phyloP scores from a whole-genome alignment of 2,888 invertebrate genomes.

The Nemapogon koenigi region DNA sequence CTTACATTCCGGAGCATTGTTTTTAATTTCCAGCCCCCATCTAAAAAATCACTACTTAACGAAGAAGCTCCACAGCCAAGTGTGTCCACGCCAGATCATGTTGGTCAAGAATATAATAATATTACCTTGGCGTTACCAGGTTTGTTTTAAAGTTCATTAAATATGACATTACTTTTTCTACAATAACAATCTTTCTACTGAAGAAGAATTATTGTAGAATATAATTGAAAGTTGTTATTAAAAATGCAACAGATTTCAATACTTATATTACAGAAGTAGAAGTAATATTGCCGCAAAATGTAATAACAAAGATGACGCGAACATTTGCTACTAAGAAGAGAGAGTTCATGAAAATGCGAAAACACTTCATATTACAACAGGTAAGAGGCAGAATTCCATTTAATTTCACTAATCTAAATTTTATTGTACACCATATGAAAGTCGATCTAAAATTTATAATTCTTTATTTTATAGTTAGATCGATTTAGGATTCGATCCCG shows the following conservation, averaged over 20 bases:
- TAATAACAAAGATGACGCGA: slow-evolving; percentile 33
- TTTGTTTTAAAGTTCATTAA: too few species aligned
- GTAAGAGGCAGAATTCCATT: too few species aligned
- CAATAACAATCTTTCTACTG: too few species aligned
- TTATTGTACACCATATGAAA: neutral
- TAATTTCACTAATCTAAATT: neutral
- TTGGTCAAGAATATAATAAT: too few species aligned
- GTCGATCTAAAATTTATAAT: neutral
- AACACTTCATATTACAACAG: slow-evolving; percentile 34
- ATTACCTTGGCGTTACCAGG: too few species aligned
- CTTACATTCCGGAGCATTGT: too few species aligned
- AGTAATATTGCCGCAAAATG: slow-evolving; percentile 27
- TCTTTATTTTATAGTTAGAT: neutral
- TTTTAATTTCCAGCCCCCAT: too few species aligned
- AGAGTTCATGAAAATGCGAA: slow-evolving; percentile 40
- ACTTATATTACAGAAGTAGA: slow-evolving; percentile 25
- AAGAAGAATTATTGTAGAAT: neutral
- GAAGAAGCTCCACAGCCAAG: too few species aligned
- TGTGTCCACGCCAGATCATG: too few species aligned
- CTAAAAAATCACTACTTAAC: too few species aligned
- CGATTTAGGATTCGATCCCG: too few species aligned
- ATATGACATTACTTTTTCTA: too few species aligned
- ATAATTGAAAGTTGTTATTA: neutral
- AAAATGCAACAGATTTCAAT: neutral
- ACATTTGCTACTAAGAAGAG: slow-evolving; percentile 37